Evolutionary conservation across 2,113 vertebrate genomes (phyloP), one percentile per base, ranked within the genome.

Genomic region (Chrysochloris asiatica): DNA sequence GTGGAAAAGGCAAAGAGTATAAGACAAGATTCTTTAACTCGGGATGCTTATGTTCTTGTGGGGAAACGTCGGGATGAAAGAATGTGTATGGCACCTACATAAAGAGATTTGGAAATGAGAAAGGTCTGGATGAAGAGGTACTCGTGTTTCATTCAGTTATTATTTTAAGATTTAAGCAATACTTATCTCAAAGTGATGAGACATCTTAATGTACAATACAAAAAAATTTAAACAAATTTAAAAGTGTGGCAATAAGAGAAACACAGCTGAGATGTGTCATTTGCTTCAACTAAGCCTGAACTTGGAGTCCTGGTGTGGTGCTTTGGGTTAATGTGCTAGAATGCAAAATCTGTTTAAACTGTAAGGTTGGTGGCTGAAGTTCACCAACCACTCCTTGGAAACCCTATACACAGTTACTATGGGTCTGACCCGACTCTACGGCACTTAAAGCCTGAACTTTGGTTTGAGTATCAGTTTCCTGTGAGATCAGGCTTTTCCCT

Each of bases 81-180:
- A 65, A 54, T 0, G 71, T 2, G 36, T 38, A 48, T 33, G 19
- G 28, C 52, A 45, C 83, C 59, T 52, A 47, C 56, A 47, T 8
- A 73, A 81, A 65, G 22, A 65, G 79, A 21, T 88, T 63, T 43
- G 24, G 73, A 83, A n/a, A 54, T 24, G 28, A 50, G 36, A 67
- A 94, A n/a, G 21, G 3, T 89, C 82, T 71, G 17, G 30, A 12
- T 54, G 72, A 94, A 86, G 48, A 65, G 10, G 6, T 61, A 33
- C 22, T 69, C 26, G 13, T 91, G 86, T 82, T 50, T 26, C 59
- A 83, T 73, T 12, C 71, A 41, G 28, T 56, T 91, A 71, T 26
- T 89, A 52, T 21, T 79, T 83, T 83, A 50, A 13, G 45, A 77
- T 38, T 89, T 73, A 71, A 83, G 80, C 38, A 72, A n/a, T 63